phyloP scores from a whole-genome alignment of 2,797 vertebrate species.

The Tiaroga cobitis region DNA sequence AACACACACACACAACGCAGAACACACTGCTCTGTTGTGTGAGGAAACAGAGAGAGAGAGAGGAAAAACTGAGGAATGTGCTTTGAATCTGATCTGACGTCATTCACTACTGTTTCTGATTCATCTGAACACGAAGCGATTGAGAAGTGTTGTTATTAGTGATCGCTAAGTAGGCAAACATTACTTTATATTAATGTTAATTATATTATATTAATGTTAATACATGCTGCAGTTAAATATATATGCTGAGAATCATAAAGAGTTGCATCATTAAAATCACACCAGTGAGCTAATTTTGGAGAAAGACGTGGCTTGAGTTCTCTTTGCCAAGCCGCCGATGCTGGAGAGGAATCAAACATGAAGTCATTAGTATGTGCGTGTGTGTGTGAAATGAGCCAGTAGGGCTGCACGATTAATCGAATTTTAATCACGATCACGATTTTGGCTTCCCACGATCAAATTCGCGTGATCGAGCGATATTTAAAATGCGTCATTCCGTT shows the following conservation, averaged over 20 bases:
- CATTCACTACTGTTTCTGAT: neutral
- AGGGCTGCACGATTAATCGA: too few relatives aligned
- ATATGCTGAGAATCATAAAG: neutral
- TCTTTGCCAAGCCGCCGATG: neutral
- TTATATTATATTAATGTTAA: too few relatives aligned
- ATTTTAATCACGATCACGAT: too few relatives aligned
- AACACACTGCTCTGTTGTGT: neutral
- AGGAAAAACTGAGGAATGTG: conserved; percentile 11
- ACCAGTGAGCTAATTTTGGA: neutral
- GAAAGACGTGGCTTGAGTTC: neutral
- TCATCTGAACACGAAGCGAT: neutral
- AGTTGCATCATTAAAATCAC: neutral
- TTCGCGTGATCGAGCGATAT: too few relatives aligned
- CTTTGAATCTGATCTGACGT: neutral
- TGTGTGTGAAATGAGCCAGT: neutral
- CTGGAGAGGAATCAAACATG: conserved; percentile 19
- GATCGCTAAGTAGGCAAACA: neutral
- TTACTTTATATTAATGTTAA: too few relatives aligned
- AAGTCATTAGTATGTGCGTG: neutral
- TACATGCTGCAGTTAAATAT: neutral
- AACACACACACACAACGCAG: too few relatives aligned
- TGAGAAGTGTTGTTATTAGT: neutral
- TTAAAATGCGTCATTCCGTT: too few relatives aligned
- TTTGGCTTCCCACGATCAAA: too few relatives aligned
- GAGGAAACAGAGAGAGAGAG: neutral